A percentile compares a stretch with the other conserved stretches of the same genome.
Evolutionary conservation across 2,113 vertebrate species (phyloP).

Genomic region (Mixornis gularis): DNA sequence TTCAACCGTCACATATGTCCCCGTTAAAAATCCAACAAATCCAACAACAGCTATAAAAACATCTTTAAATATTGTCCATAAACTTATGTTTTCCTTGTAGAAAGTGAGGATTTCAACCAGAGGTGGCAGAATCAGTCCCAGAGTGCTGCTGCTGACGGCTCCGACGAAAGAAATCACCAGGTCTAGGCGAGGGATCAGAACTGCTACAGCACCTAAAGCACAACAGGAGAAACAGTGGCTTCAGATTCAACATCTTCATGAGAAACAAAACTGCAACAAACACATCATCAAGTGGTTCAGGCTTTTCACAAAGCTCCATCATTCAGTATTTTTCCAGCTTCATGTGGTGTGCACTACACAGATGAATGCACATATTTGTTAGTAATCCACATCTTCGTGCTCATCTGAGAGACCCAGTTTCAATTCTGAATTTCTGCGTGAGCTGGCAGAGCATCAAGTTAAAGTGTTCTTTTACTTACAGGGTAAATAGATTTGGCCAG

Average conservation of each 20-base stretch:
- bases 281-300: background rate
- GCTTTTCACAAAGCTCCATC: background rate
- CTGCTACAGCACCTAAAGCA: conserved; percentile 72
- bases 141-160: conserved; percentile 83
- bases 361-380: background rate
- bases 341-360: background rate
- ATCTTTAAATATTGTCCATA: conserved; percentile 78
- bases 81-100: conserved; percentile 69
- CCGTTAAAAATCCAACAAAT: conserved; percentile 81
- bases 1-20: conserved; percentile 81
- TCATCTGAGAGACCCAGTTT: background rate
- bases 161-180: conserved; percentile 85
- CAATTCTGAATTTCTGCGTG: background rate
- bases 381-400: background rate
- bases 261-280: background rate
- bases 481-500: background rate
- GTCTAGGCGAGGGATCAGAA: conserved; percentile 83
- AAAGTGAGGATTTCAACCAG: conserved; percentile 84
- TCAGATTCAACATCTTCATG: background rate
- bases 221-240: background rate
- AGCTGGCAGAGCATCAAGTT: background rate
- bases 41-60: conserved; percentile 77
- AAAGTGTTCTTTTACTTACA: background rate
- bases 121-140: conserved; percentile 84
- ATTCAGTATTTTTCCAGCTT: background rate